Evolutionary conservation across 1,140 invertebrate genomes (phyloP).

Genomic region (Euwallacea fornicatus): DNA sequence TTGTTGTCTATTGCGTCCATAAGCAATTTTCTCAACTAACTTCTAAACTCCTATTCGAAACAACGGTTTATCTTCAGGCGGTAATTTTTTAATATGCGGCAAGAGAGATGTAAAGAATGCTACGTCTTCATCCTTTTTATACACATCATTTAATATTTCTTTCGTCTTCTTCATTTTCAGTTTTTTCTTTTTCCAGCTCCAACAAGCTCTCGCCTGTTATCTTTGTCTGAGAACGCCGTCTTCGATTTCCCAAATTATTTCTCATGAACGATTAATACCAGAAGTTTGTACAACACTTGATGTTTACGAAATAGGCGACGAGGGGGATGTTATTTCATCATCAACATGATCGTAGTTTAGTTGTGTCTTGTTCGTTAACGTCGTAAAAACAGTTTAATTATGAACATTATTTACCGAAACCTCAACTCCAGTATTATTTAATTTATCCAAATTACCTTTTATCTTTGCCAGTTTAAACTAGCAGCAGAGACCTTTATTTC

Average conservation of each 20-base stretch:
- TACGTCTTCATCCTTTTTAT: constrained; percentile 12
- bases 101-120: constrained; percentile 13
- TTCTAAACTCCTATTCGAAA: constrained; percentile 3
- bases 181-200: constrained; percentile 1
- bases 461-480: no score
- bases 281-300: no score
- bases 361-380: no score
- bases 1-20: neutral
- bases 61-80: neutral
- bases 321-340: no score
- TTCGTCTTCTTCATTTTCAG: constrained; percentile 1
- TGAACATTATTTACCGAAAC: no score
- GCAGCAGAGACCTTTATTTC: no score
- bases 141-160: neutral
- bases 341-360: no score
- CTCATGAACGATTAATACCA: no score
- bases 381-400: no score
- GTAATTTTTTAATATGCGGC: constrained; percentile 4
- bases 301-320: no score
- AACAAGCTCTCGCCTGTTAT: neutral
- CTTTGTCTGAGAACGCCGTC: neutral
- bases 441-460: no score
- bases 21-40: neutral
- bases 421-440: no score
- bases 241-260: neutral